Conservation (phyloP, 2,797 vertebrate genomes). For the Amblyopsis hoosieri region DNA sequence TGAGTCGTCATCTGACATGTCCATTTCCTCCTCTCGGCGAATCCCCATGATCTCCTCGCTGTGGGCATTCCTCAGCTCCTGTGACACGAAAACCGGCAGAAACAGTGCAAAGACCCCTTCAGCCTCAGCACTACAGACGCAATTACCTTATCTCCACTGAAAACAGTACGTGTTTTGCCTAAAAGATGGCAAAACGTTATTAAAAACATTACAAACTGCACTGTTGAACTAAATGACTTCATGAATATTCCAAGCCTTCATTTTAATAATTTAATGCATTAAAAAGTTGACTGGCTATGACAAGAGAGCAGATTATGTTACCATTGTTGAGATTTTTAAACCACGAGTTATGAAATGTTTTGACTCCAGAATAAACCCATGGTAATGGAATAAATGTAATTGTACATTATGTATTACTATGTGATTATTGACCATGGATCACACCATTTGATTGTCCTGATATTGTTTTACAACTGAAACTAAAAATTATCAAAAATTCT, state of each 20-base stretch:
- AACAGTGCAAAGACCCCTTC: slow-evolving; percentile 15
- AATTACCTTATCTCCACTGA: neutral
- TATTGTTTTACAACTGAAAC: neutral
- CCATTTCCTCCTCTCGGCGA: slow-evolving; percentile 95
- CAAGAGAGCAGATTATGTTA: neutral
- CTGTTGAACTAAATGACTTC: neutral
- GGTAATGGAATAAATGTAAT: neutral
- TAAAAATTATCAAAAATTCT: no score
- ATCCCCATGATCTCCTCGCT: slow-evolving; percentile 97
- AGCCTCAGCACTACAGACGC: slow-evolving; percentile 8
- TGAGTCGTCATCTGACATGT: slow-evolving; percentile 94
- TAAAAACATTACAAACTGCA: no score
- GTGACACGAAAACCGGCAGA: slow-evolving; percentile 52
- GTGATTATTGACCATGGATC: neutral
- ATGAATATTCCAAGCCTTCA: neutral
- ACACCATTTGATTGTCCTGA: neutral
- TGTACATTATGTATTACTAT: neutral
- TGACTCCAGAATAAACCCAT: neutral
- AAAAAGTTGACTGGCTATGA: neutral
- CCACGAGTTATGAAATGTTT: neutral
- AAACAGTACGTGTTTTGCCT: neutral
- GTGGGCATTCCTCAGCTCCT: slow-evolving; percentile 95
- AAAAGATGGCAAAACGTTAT: neutral
- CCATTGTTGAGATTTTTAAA: neutral
- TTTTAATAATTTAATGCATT: neutral